These are phyloP conservation scores for Hartigia nigra DNA, from an alignment of 2,888 invertebrate genomes.

Conservation along the genomic window DNA sequence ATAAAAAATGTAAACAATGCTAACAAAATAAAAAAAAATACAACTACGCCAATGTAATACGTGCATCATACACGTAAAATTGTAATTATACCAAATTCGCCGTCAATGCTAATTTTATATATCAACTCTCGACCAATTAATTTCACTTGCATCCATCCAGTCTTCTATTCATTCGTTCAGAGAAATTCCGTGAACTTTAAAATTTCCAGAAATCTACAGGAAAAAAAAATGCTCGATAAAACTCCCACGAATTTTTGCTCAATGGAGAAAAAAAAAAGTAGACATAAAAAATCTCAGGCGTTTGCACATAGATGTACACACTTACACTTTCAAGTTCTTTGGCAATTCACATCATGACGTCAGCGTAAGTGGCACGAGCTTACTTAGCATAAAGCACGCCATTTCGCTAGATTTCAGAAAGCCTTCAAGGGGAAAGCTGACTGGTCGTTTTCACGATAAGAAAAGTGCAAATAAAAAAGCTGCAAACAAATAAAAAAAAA, in stretches of 20 bases:
- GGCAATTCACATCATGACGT: background rate
- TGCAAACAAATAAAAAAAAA: background rate
- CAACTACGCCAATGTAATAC: background rate
- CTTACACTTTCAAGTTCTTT: background rate
- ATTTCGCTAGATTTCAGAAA: background rate
- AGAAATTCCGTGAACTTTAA: background rate
- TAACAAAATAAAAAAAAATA: background rate
- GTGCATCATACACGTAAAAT: background rate
- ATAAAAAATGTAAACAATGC: background rate
- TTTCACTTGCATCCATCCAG: background rate
- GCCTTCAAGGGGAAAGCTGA: background rate
- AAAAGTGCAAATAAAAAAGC: background rate
- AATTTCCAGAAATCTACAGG: background rate
- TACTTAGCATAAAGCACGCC: background rate
- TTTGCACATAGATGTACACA: background rate
- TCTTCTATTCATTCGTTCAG: background rate
- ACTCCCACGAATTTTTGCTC: background rate
- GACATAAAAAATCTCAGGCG: background rate
- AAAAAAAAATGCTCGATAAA: background rate
- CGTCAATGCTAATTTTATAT: background rate
- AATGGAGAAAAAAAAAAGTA: background rate
- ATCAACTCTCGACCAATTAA: background rate
- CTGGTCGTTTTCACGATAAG: background rate
- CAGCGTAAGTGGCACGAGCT: background rate
- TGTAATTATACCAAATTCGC: too few species aligned